phyloP scores from a whole-genome alignment of 2,888 invertebrate genomes.

The Phragmatobia fuliginosa region DNA sequence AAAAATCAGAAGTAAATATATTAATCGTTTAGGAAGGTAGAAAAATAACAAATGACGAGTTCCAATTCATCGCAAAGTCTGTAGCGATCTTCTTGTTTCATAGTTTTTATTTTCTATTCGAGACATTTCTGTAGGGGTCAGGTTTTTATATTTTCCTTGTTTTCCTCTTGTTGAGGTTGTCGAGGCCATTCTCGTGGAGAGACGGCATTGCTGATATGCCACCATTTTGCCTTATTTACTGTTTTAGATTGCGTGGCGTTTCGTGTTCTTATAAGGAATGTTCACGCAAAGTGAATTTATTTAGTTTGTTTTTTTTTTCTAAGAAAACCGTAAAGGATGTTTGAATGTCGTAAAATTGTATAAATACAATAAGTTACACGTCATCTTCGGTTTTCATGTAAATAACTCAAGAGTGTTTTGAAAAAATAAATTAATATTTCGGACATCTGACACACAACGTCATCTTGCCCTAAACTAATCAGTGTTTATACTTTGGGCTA shows the following conservation, averaged over 20 bases:
- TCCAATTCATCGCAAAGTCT: constrained; percentile 34
- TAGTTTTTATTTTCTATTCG: constrained; percentile 45
- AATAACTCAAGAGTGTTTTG: background rate
- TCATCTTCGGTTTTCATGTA: background rate
- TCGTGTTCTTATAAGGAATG: constrained; percentile 25
- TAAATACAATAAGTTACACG: too few species aligned
- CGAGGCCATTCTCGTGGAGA: constrained; percentile 45
- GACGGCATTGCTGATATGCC: constrained; percentile 46
- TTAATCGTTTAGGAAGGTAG: background rate
- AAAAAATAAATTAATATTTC: too few species aligned
- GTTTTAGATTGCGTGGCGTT: constrained; percentile 32
- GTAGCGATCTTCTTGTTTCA: constrained; percentile 36
- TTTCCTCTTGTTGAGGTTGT: constrained; percentile 31
- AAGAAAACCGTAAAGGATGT: background rate
- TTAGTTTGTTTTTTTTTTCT: background rate
- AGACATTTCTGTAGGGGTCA: constrained; percentile 44
- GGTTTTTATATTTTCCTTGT: constrained; percentile 46
- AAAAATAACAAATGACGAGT: constrained; percentile 33
- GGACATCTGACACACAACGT: too few species aligned
- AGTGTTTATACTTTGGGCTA: too few species aligned
- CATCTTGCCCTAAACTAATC: too few species aligned
- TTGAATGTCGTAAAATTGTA: too few species aligned
- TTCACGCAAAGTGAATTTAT: constrained; percentile 22
- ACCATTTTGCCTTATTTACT: constrained; percentile 48
- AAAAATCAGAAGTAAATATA: background rate